Evolutionary conservation across 2,113 vertebrate genomes (phyloP).

Genomic region (Dermatemys mawii): DNA sequence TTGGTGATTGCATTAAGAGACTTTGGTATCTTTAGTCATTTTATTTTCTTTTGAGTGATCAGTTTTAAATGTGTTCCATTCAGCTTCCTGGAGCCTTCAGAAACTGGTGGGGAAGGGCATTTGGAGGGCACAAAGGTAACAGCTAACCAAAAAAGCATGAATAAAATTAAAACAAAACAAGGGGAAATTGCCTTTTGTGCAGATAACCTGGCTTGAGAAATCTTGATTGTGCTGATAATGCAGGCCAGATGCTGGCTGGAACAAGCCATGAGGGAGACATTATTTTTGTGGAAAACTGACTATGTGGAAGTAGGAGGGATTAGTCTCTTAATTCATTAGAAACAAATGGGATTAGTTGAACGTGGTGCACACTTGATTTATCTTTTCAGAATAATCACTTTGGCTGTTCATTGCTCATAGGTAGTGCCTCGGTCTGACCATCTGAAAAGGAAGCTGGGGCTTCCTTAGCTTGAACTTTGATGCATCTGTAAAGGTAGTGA

Average conservation of each 20-base stretch:
- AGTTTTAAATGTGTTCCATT: neutral
- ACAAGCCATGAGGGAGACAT: neutral
- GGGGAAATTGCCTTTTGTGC: slow-evolving; percentile 41
- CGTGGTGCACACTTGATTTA: neutral
- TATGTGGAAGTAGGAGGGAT: slow-evolving; percentile 3
- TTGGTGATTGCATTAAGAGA: slow-evolving; percentile 21
- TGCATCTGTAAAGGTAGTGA: neutral
- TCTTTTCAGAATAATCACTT: neutral
- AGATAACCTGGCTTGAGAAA: slow-evolving; percentile 28
- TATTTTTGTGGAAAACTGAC: neutral
- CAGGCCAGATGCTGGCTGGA: slow-evolving; percentile 46
- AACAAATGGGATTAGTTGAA: neutral
- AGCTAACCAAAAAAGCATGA: slow-evolving; percentile 25
- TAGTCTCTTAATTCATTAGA: slow-evolving; percentile 11
- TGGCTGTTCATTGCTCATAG: neutral
- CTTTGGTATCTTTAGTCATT: neutral
- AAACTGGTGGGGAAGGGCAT: neutral
- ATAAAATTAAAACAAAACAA: slow-evolving; percentile 41
- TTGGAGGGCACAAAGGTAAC: neutral
- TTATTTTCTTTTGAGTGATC: neutral
- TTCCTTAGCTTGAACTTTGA: neutral
- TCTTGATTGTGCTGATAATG: slow-evolving; percentile 6
- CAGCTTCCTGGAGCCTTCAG: slow-evolving; percentile 14
- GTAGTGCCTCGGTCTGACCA: neutral
- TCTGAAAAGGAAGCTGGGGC: neutral